These are phyloP conservation scores for Jordanella pulchra DNA, from an alignment of 2,797 vertebrate genomes.

Conservation along the genomic window DNA sequence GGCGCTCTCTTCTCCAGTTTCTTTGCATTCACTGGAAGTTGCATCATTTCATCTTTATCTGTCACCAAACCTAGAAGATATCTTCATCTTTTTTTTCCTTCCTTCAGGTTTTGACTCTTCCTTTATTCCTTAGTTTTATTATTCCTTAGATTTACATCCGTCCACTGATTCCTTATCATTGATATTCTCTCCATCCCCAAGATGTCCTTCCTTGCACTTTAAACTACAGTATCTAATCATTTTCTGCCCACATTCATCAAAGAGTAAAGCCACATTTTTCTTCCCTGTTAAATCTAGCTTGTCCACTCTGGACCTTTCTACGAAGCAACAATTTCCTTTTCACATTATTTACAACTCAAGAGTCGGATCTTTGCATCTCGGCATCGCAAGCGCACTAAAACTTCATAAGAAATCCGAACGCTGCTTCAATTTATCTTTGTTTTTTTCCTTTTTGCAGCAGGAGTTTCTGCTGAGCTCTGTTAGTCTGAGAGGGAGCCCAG, in stretches of 20 bases:
- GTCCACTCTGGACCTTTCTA: conserved; percentile 39
- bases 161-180: background rate
- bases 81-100: conserved; percentile 33
- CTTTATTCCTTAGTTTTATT: conserved; percentile 1
- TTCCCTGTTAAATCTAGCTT: conserved; percentile 55
- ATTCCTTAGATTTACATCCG: conserved; percentile 6
- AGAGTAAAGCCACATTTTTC: conserved; percentile 43
- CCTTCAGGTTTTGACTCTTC: background rate
- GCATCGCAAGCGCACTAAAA: background rate
- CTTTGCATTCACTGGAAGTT: conserved; percentile 33
- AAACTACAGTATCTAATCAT: conserved; percentile 42
- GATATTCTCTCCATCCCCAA: conserved; percentile 22
- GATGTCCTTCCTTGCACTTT: background rate
- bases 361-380: conserved; percentile 22
- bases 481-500: conserved; percentile 20
- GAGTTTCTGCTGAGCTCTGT: conserved; percentile 27
- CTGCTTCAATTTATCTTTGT: conserved; percentile 7
- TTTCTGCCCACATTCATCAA: conserved; percentile 19
- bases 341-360: conserved; percentile 47
- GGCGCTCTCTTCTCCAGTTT: conserved; percentile 13
- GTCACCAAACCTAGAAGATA: conserved; percentile 29
- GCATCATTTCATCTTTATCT: conserved; percentile 35
- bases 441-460: conserved; percentile 15
- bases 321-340: conserved; percentile 44
- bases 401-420: conserved; percentile 33